A percentile compares a stretch with the other conserved stretches of the same genome.
Conservation (phyloP, 2,888 invertebrate species). For the Alloplasta piceator region DNA sequence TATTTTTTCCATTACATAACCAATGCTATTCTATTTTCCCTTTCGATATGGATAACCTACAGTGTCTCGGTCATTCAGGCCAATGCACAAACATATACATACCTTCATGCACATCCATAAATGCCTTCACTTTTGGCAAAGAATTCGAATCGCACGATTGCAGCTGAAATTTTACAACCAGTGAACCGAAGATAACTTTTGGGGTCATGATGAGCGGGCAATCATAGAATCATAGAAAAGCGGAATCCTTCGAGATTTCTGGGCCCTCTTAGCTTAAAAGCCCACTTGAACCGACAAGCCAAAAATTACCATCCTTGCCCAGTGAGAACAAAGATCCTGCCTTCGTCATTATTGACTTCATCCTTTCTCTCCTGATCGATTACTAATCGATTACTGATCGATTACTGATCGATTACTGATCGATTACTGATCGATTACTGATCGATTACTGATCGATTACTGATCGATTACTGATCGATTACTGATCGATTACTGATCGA, state of each 20-base stretch:
- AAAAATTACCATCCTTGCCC: not conserved
- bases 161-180: constrained; percentile 25
- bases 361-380: too few relatives aligned
- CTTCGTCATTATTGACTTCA: too few relatives aligned
- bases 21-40: too few relatives aligned
- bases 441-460: too few relatives aligned
- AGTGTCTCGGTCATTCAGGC: constrained; percentile 9
- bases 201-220: constrained; percentile 41
- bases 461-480: too few relatives aligned
- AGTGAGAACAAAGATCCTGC: too few relatives aligned
- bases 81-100: not conserved
- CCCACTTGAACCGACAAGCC: constrained; percentile 8
- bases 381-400: too few relatives aligned
- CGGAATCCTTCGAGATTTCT: constrained; percentile 1
- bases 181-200: constrained; percentile 49
- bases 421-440: too few relatives aligned
- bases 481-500: too few relatives aligned
- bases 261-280: not conserved
- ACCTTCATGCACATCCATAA: not conserved
- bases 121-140: constrained; percentile 25
- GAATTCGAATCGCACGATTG: constrained; percentile 33
- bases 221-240: constrained; percentile 43
- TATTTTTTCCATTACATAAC: too few relatives aligned
- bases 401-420: too few relatives aligned
- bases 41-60: not conserved